Evolutionary conservation across 2,113 vertebrate species (phyloP).

Genomic region (Thalassoma bifasciatum): DNA sequence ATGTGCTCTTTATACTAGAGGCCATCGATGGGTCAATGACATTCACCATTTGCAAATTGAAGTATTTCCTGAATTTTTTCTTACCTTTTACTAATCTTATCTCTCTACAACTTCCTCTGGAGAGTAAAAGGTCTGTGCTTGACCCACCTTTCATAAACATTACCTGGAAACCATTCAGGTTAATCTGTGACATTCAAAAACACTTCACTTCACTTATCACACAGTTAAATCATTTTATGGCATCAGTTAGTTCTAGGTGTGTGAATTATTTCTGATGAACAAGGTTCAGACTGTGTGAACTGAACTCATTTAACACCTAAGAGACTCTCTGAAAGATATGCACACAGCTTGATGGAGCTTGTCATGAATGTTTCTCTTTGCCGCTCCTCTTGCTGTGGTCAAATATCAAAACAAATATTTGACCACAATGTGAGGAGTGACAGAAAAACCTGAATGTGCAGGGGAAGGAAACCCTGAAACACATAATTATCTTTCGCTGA

Average conservation of each 20-base stretch:
- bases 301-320: background rate
- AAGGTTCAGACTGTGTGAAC: background rate
- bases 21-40: background rate
- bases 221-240: too few species aligned
- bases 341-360: background rate
- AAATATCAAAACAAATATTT: conserved; percentile 6
- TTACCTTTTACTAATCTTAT: too few species aligned
- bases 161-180: background rate
- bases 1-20: conserved; percentile 24
- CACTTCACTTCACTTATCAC: too few species aligned
- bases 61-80: background rate
- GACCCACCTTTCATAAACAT: background rate
- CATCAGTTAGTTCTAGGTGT: background rate
- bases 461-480: background rate
- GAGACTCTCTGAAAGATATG: background rate
- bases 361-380: conserved; percentile 32
- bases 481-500: background rate
- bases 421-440: conserved; percentile 18
- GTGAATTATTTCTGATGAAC: background rate
- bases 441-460: background rate
- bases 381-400: background rate
- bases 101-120: too few species aligned
- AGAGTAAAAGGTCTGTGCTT: background rate
- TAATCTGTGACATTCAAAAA: too few species aligned
- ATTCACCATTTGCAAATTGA: background rate